Conservation (phyloP, 2,113 vertebrate species). For the Gobiocypris rarus region DNA sequence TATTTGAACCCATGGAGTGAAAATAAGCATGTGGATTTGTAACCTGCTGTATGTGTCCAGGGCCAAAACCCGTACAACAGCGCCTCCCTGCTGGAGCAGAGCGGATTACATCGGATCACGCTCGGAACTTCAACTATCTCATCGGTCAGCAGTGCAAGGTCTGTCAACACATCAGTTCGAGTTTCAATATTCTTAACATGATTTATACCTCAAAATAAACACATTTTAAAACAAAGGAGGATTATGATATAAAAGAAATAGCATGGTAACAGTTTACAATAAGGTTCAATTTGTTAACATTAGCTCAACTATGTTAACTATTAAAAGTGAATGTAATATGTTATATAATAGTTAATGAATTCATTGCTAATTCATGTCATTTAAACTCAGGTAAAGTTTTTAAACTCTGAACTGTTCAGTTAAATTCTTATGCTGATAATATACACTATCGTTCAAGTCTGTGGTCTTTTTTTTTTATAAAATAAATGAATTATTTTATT, state of each 20-base stretch:
- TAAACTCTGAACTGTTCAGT: too few species aligned
- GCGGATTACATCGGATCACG: constrained; percentile 95
- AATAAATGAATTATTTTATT: too few species aligned
- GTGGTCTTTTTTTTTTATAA: too few species aligned
- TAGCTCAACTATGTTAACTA: neutral
- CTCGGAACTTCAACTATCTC: constrained; percentile 95
- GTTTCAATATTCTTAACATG: neutral
- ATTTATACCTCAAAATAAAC: too few species aligned
- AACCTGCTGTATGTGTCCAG: constrained; percentile 68
- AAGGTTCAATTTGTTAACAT: neutral
- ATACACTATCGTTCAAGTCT: too few species aligned
- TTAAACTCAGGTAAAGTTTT: neutral
- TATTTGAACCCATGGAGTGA: constrained; percentile 2
- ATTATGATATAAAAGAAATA: too few species aligned
- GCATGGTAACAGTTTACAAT: neutral
- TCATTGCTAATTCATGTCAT: neutral
- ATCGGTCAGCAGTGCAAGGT: constrained; percentile 96
- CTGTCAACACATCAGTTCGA: constrained; percentile 66
- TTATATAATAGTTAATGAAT: neutral
- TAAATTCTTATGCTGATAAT: too few species aligned
- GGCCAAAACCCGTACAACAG: constrained; percentile 91
- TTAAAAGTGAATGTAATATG: too few species aligned
- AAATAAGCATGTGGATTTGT: constrained; percentile 20
- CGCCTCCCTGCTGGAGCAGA: constrained; percentile 94
- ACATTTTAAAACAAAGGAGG: neutral